Conservation (phyloP, 2,113 vertebrate species). For the Chaenogobius annularis region DNA sequence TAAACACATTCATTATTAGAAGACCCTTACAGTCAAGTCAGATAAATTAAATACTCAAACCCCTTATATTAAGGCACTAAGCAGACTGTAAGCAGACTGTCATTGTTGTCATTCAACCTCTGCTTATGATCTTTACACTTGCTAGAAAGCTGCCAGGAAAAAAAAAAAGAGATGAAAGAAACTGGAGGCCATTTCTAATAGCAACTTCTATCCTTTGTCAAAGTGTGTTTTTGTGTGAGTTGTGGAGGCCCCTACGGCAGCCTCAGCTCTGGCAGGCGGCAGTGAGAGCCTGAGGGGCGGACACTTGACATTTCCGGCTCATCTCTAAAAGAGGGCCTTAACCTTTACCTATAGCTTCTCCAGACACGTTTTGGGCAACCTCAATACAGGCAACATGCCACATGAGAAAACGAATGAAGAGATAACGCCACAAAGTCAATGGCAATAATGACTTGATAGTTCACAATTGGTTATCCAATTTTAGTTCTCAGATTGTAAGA, state of each 20-base stretch:
- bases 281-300: constrained; percentile 60
- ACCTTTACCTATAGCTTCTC: constrained; percentile 70
- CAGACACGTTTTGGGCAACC: constrained; percentile 67
- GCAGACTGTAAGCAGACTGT: no score
- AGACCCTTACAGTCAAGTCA: no score
- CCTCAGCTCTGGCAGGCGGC: constrained; percentile 48
- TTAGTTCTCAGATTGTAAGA: not conserved
- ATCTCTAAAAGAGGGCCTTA: constrained; percentile 76
- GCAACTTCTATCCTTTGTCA: constrained; percentile 64
- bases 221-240: constrained; percentile 28
- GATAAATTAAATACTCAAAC: no score
- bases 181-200: constrained; percentile 53
- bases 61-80: no score
- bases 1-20: no score
- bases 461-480: not conserved
- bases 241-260: constrained; percentile 51
- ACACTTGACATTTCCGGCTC: constrained; percentile 78
- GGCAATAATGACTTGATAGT: constrained; percentile 2
- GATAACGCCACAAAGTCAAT: constrained; percentile 29
- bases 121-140: constrained; percentile 34
- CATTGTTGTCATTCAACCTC: constrained; percentile 36
- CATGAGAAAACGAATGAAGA: constrained; percentile 27
- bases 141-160: constrained; percentile 36
- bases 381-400: constrained; percentile 37
- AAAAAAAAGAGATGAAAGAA: constrained; percentile 56